These are phyloP conservation scores for Drosophila asahinai DNA, from an alignment of 1,140 invertebrate genomes.

Conservation along the genomic window DNA sequence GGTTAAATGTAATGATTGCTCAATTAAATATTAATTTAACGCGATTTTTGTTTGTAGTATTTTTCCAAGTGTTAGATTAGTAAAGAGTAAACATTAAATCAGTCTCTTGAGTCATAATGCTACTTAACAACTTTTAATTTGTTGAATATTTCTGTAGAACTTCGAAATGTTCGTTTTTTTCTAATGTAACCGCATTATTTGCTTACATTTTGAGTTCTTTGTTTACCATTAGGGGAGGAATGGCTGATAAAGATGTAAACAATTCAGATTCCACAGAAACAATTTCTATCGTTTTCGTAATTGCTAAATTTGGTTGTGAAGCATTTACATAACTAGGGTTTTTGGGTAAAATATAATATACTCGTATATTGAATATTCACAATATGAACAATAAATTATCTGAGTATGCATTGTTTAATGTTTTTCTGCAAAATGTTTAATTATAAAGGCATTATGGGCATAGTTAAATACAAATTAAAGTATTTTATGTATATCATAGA, in stretches of 20 bases:
- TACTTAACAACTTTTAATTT: background rate
- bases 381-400: background rate
- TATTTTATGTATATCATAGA: too few species aligned
- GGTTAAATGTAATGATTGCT: background rate
- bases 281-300: background rate
- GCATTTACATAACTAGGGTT: background rate
- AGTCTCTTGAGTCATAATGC: background rate
- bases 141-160: constrained; percentile 5
- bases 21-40: background rate
- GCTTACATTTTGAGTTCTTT: constrained; percentile 11
- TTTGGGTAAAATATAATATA: background rate
- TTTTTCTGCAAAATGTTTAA: background rate
- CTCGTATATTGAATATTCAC: too few species aligned
- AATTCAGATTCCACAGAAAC: background rate
- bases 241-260: background rate
- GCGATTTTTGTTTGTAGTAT: background rate
- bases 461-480: background rate
- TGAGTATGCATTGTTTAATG: background rate
- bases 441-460: too few species aligned
- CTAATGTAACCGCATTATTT: constrained; percentile 4
- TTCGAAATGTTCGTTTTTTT: background rate
- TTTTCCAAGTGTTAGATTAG: background rate
- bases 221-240: background rate
- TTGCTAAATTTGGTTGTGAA: background rate
- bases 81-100: background rate